Base-by-base conservation (phyloP, 1,140 invertebrate species). In the Drosophila malerkotliana region DNA sequence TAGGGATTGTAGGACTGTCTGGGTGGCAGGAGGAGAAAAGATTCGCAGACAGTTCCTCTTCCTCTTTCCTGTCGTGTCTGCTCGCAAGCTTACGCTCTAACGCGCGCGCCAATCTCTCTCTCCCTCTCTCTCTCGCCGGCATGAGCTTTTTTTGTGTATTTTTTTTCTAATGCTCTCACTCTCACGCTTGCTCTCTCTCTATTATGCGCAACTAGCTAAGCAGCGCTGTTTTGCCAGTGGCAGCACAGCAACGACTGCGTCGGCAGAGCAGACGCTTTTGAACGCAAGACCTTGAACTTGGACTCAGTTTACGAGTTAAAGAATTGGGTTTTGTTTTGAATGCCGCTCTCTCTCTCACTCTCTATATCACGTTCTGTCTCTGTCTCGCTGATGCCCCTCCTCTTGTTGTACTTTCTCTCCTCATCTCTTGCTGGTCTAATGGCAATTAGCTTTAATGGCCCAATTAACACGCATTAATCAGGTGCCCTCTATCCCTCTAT, bases 261-360 rank as follows among this genome's bases (percentile, higher is more conserved):
- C 34, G 32, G 24, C 77, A 53, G 34, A 49, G 60, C 67, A 81
- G 69, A 87, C 82, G 58, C 63, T 58, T 32, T 77, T 85, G 77
- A 81, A 87, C 77, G 81, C 73, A 24, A 83, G 82, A 90, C 87
- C 87, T 90, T 90, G 87, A 90, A 90, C 87, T 90, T 90, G 87
- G 87, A 79, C 82, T 90, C 82, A 90, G 73, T 90, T 90, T 78
- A 67, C 67, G 79, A 88, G 82, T 78, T 75, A 69, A 76, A 87
- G 81, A 90, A 87, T 90, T 87, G 66, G 79, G 78, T 90, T 90
- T 85, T 87, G 74, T 89, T 85, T 87, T 87, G 83, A 87, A 82
- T 87, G 68, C 62, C 68, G 85, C 49, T 75, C 68, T 39, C 58
- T 64, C 51, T 66, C 49, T 51, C 10, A 45, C 53, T 28, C 41